Conservation (phyloP, 1,140 invertebrate species). For the Gonioctena quinquepunctata region DNA sequence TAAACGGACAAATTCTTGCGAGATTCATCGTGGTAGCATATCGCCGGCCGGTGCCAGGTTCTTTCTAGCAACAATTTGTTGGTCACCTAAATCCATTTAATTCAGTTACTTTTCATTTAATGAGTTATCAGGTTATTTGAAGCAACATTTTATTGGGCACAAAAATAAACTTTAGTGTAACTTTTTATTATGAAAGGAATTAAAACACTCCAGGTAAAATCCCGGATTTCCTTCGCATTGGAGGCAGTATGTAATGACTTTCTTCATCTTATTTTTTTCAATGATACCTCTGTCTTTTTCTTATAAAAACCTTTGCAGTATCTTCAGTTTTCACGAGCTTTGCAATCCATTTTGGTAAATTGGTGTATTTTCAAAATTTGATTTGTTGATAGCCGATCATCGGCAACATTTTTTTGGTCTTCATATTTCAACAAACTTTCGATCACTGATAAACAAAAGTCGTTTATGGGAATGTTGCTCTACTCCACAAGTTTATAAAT, state of each 20-base stretch:
- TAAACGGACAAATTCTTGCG: too few species aligned
- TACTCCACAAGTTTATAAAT: background rate
- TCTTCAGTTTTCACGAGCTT: background rate
- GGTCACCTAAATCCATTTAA: too few species aligned
- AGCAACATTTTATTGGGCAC: too few species aligned
- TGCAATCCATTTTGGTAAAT: background rate
- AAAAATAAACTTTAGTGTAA: too few species aligned
- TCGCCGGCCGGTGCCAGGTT: too few species aligned
- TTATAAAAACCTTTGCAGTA: background rate
- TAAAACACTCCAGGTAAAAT: background rate
- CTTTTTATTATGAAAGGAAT: background rate
- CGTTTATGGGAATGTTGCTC: background rate
- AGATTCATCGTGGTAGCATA: too few species aligned
- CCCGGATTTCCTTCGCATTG: background rate
- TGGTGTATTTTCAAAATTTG: too few species aligned
- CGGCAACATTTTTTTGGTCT: background rate
- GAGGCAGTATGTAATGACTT: background rate
- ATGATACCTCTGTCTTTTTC: background rate
- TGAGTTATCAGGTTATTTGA: too few species aligned
- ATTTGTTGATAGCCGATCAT: too few species aligned
- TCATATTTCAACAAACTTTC: background rate
- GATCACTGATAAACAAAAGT: background rate
- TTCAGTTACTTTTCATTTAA: too few species aligned
- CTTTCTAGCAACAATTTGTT: too few species aligned
- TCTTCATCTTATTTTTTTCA: background rate